Evolutionary conservation across 2,113 vertebrate species (phyloP).

Genomic region (Stegostoma tigrinum): DNA sequence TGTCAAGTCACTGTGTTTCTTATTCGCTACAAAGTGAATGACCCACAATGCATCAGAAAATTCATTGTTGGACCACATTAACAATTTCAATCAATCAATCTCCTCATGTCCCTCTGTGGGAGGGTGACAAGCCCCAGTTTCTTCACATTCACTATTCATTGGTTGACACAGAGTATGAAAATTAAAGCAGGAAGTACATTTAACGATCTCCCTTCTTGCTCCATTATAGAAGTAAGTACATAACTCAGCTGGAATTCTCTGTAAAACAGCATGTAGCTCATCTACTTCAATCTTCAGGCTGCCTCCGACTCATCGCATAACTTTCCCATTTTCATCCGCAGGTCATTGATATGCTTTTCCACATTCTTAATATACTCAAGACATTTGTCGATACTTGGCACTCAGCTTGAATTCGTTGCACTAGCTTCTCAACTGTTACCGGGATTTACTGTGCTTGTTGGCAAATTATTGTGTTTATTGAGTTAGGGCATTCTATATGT

Average conservation of each 20-base stretch:
- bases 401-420: neutral
- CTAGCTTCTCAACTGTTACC: neutral
- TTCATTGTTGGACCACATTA: neutral
- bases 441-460: neutral
- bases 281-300: conserved; percentile 18
- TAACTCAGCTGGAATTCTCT: neutral
- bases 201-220: neutral
- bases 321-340: conserved; percentile 13
- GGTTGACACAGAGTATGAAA: neutral
- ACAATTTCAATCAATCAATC: neutral
- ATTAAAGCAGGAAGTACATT: neutral
- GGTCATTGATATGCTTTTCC: conserved; percentile 7
- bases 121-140: neutral
- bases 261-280: neutral
- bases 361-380: neutral
- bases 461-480: neutral
- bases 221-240: neutral
- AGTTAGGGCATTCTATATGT: neutral
- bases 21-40: neutral
- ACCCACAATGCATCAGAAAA: neutral
- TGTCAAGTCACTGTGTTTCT: neutral
- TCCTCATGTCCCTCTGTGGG: neutral
- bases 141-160: neutral
- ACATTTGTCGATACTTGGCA: conserved; percentile 1
- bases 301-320: neutral